These are phyloP conservation scores for Rhimphoctona megacephalus DNA, from an alignment of 2,888 invertebrate species.

Conservation along the genomic window DNA sequence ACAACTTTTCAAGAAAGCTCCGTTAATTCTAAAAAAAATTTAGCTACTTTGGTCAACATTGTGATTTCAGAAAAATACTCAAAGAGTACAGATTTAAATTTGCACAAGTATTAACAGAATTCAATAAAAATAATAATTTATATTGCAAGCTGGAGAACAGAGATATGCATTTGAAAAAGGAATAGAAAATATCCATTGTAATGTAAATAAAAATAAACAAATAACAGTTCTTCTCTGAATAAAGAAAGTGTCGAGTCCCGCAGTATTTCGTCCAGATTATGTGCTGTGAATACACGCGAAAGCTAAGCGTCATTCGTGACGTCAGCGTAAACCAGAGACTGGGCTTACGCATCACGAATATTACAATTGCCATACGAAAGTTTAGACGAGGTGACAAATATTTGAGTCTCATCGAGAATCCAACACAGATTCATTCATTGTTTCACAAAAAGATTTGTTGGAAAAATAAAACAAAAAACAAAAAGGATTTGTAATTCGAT, in stretches of 20 bases:
- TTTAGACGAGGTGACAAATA: not conserved
- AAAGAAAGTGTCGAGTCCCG: not conserved
- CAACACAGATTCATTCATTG: not conserved
- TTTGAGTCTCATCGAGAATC: not conserved
- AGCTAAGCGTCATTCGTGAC: conserved; percentile 44
- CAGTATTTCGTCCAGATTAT: not conserved
- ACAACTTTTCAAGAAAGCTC: no score
- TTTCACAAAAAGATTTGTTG: not conserved
- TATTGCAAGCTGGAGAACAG: not conserved
- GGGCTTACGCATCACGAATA: not conserved
- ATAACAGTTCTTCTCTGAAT: not conserved
- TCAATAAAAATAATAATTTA: not conserved
- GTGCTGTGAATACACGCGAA: conserved; percentile 25
- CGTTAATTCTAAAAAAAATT: not conserved
- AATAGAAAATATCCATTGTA: not conserved
- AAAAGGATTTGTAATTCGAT: not conserved
- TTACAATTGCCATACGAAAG: not conserved
- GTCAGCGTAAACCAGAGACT: conserved; percentile 26
- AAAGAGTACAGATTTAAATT: no score
- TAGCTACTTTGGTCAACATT: not conserved
- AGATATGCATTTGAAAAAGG: not conserved
- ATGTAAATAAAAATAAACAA: not conserved
- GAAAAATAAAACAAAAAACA: not conserved
- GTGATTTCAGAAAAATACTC: no score
- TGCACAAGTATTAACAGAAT: not conserved